Base-by-base conservation (phyloP, 1,140 invertebrate species). In the Pissodes strobi region DNA sequence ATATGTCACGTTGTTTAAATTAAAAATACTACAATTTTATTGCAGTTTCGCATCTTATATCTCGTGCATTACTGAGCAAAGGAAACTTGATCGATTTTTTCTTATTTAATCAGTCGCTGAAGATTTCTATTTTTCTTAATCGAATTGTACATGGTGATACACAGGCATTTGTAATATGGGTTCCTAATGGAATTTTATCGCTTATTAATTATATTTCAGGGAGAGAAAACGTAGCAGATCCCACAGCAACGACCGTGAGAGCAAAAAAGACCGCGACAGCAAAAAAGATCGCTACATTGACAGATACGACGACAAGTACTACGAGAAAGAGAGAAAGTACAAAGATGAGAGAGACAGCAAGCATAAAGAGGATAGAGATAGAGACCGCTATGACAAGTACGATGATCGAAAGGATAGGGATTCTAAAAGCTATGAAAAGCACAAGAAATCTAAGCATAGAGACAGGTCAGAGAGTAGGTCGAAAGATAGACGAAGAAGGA, bases 401-500 rank as follows among this genome's bases (percentile, higher is more conserved):
- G 70, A 72, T 10, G 71, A 72, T 10, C 62, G 66, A 22, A 48
- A 71, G n/a, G 69, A 69, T 12, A 67, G 68, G 15, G 59, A 69
- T 15, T 66, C 63, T 18, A 72, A 71, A 41, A 69, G 69, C 30
- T 75, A 78, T 13, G 73, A 74, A 17, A 72, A 72, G 39, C 68
- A 70, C 25, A 72, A 69, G 21, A 72, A 72, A 38, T 72, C 74
- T 8, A 78, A 76, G 60, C 72, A 78, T 41, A 62, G 73, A 37
- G 74, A 78, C 9, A 72, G 69, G 25, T 68, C 69, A 12, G 57
- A 74, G 22, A 70, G 74, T 23, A 77, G 82, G 69, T 81, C 80
- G 12, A 79, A 82, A 23, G 82, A 83, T 21, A 76, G 78, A 49
- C 56, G 74, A 53, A 74, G 74, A 67, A 73, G 68, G 65, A 74